Conservation (phyloP, 2,113 vertebrate genomes). For the Mastomys natalensis region DNA sequence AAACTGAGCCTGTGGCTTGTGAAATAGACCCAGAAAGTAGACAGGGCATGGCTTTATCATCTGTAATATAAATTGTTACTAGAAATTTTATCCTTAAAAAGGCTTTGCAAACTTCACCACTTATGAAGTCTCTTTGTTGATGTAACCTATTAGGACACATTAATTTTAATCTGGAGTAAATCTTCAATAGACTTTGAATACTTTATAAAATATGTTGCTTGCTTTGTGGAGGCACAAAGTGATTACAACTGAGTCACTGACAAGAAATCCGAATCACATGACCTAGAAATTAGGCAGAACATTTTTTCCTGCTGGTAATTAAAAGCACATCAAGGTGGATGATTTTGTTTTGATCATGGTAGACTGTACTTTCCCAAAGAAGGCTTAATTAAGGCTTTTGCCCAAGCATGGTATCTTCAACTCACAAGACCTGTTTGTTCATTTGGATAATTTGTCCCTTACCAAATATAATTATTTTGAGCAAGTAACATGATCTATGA, state of each 20-base stretch:
- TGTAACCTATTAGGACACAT: background rate
- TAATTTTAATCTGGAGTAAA: background rate
- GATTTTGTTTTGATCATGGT: conserved; percentile 26
- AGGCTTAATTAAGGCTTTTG: conserved; percentile 33
- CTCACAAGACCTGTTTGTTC: conserved; percentile 13
- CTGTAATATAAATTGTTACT: background rate
- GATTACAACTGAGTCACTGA: conserved; percentile 7
- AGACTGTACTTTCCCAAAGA: background rate
- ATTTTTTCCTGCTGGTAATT: conserved; percentile 34
- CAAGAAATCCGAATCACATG: background rate
- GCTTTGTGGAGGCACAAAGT: background rate
- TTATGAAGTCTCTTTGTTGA: background rate
- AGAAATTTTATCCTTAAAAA: conserved; percentile 4
- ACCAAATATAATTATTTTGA: conserved; percentile 2
- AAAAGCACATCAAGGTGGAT: conserved; percentile 50
- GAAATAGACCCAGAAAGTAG: background rate
- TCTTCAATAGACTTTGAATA: background rate
- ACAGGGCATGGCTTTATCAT: background rate
- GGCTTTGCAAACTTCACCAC: background rate
- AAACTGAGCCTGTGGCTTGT: background rate
- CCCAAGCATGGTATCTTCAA: background rate
- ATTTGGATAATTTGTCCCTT: conserved; percentile 47
- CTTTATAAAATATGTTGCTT: background rate
- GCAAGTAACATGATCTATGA: background rate
- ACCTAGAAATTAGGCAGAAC: background rate